A percentile compares a stretch with the other conserved stretches of the same genome.
phyloP scores from a whole-genome alignment of 1,140 invertebrate species.

The Mylabris phalerata region DNA sequence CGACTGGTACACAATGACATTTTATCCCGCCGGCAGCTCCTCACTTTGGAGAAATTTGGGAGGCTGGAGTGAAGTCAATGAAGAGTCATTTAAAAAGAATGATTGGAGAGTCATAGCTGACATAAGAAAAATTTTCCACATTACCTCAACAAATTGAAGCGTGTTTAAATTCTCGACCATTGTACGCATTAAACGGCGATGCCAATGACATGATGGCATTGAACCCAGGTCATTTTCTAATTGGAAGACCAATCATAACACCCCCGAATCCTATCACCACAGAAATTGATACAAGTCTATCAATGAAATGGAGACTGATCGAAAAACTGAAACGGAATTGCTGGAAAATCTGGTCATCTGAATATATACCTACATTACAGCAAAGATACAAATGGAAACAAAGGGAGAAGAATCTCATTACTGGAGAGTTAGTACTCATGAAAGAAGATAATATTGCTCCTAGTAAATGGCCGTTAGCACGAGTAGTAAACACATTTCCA shows the following conservation, averaged over 20 bases:
- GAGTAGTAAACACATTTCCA: slow-evolving; percentile 13
- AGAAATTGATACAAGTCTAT: neutral
- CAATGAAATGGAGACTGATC: slow-evolving; percentile 17
- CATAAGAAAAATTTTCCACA: neutral
- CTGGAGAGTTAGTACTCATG: slow-evolving; percentile 31
- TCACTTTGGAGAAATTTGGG: neutral
- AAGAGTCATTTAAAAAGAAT: neutral
- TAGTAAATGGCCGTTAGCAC: slow-evolving; percentile 31
- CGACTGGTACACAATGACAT: no score
- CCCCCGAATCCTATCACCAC: neutral
- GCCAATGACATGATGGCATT: neutral
- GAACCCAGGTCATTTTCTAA: slow-evolving; percentile 20
- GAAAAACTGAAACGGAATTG: slow-evolving; percentile 32
- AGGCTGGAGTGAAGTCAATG: neutral
- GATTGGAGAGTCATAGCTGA: neutral
- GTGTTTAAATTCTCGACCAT: slow-evolving; percentile 1
- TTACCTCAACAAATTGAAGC: neutral
- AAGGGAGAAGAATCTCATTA: slow-evolving; percentile 12
- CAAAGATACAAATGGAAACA: slow-evolving; percentile 26
- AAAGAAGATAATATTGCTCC: slow-evolving; percentile 36
- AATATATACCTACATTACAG: slow-evolving; percentile 32
- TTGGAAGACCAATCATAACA: neutral
- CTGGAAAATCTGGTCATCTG: slow-evolving; percentile 38
- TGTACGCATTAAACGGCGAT: neutral
- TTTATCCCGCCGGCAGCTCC: neutral